phyloP scores from a whole-genome alignment of 2,797 vertebrate species.

The Paedocypris micromegethes region DNA sequence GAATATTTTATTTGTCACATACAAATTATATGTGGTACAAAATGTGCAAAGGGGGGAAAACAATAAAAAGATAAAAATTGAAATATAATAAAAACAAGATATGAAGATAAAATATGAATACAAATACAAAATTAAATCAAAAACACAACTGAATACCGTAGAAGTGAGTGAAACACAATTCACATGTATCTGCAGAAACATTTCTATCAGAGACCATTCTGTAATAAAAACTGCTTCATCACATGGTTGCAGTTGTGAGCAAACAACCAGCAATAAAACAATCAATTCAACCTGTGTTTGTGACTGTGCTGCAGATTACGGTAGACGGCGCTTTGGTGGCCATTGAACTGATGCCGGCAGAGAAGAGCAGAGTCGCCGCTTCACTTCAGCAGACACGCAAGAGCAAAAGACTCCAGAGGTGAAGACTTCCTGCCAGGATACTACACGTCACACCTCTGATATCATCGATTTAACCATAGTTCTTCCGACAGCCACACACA shows the following conservation, averaged over 20 bases:
- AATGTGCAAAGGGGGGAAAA: neutral
- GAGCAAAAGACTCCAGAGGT: conserved; percentile 75
- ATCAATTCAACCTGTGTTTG: neutral
- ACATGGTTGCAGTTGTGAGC: too few relatives aligned
- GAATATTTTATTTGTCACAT: neutral
- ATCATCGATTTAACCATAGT: neutral
- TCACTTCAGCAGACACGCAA: conserved; percentile 85
- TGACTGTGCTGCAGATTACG: conserved; percentile 67
- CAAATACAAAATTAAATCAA: too few relatives aligned
- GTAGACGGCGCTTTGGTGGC: conserved; percentile 82
- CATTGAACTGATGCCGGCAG: conserved; percentile 76
- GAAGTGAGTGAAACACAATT: too few relatives aligned
- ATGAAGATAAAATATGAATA: too few relatives aligned
- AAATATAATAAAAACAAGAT: too few relatives aligned
- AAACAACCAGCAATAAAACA: too few relatives aligned
- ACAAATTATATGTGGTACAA: too few relatives aligned
- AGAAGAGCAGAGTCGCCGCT: conserved; percentile 63
- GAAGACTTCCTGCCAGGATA: neutral
- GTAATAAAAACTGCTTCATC: too few relatives aligned
- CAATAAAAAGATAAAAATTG: neutral
- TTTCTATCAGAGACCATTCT: too few relatives aligned
- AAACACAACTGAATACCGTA: too few relatives aligned
- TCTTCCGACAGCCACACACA: conserved; percentile 52
- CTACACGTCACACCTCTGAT: neutral
- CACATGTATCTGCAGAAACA: too few relatives aligned